Evolutionary conservation across 2,888 invertebrate species (phyloP), one percentile per base, ranked within the genome.

Genomic region (Sinohyriopsis cumingii): DNA sequence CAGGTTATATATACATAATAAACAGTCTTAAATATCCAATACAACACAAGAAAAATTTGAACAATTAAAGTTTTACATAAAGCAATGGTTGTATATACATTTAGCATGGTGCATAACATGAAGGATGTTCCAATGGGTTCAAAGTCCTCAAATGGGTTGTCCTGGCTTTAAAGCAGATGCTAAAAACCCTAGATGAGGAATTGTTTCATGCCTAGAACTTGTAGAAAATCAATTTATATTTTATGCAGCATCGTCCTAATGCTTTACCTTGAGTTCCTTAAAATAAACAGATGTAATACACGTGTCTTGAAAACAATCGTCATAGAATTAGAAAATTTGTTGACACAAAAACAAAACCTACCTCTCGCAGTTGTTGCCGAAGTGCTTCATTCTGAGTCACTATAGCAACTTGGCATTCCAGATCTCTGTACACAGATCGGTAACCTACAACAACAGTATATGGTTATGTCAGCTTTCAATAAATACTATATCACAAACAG

Each of bases 391-490:
- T 95, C 65, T 92, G 92, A 0, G 99, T 99, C 4, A 97, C 93
- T 70, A 99, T 92, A 54, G 95, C 95, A 0, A 99, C 92, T 90
- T 99, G 98, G 0, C 95, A 95, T 91, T 99, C 99, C 24, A 99
- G 91, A 90, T 99, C 99, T 55, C 96, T 93, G 77, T 94, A 93
- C 0, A 97, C 96, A 0, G 98, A 98, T 69, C 98, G 92, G 78
- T 92, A 92, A 45, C 93, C 93, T 93, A 80, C 0, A 87, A 73
- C 59, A 70, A 68, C 54, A 55, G 20, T 18, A 25, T 19, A 12
- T 60, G 65, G 54, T 33, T 33, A 55, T 7, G 25, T 56, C 62
- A 63, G n/a, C 12, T 28, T 57, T 25, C 57, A 57, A 24, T 57
- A 24, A 22, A 18, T 24, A 22, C 1, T 57, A 5, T 57, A 57